A percentile compares a stretch with the other conserved stretches of the same genome.
These are phyloP conservation scores for Drosophila anceps DNA, from an alignment of 2,888 invertebrate species.

Conservation along the genomic window DNA sequence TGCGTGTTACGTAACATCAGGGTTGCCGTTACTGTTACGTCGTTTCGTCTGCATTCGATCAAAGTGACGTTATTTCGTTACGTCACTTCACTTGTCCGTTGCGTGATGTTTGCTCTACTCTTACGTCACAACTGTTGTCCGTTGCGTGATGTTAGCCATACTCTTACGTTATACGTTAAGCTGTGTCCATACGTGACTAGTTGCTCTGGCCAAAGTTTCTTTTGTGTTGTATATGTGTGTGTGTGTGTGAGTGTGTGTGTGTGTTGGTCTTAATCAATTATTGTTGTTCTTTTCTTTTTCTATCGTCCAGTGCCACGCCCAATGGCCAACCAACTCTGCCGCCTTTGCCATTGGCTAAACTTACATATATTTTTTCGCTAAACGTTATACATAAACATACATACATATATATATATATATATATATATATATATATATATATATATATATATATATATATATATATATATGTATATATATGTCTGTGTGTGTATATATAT, in stretches of 20 bases:
- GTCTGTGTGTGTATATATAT: constrained; percentile 16
- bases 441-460: constrained; percentile 28
- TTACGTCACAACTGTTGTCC: background rate
- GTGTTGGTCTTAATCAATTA: background rate
- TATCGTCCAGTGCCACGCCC: constrained; percentile 43
- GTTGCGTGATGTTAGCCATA: background rate
- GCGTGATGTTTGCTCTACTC: constrained; percentile 15
- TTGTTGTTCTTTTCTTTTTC: constrained; percentile 7
- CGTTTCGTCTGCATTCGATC: background rate
- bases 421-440: constrained; percentile 23
- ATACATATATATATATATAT: constrained; percentile 30
- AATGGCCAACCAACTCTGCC: constrained; percentile 36
- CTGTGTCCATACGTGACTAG: constrained; percentile 36
- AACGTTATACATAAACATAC: constrained; percentile 37
- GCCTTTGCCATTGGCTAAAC: constrained; percentile 62
- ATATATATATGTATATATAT: constrained; percentile 32
- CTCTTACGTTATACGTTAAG: background rate
- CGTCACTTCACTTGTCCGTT: background rate
- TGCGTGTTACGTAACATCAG: constrained; percentile 9
- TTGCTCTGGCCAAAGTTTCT: constrained; percentile 26
- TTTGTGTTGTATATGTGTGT: background rate
- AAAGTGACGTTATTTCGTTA: background rate
- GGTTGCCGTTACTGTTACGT: background rate
- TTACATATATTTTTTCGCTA: constrained; percentile 56
- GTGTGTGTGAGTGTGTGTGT: background rate